Evolutionary conservation across 2,113 vertebrate species (phyloP).

Genomic region (Lasiurus borealis): DNA sequence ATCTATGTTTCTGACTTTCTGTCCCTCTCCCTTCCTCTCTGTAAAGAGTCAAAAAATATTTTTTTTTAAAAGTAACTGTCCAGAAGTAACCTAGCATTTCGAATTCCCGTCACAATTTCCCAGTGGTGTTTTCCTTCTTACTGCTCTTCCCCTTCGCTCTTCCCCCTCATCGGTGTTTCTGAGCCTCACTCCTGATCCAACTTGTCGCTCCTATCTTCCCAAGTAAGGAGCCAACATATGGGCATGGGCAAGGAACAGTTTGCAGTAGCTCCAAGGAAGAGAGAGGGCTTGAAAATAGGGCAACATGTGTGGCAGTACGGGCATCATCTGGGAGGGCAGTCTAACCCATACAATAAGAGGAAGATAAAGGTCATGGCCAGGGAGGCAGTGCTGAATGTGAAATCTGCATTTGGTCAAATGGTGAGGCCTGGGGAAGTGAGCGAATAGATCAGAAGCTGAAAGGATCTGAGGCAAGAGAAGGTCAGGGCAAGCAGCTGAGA

Average conservation of each 20-base stretch:
- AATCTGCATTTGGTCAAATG: neutral
- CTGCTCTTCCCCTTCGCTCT: neutral
- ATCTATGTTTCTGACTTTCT: too few species aligned
- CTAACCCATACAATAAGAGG: neutral
- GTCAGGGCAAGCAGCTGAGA: constrained; percentile 1
- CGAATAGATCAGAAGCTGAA: constrained; percentile 33
- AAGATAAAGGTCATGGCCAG: neutral
- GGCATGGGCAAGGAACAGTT: neutral
- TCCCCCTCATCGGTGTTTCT: neutral
- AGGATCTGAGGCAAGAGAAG: constrained; percentile 39
- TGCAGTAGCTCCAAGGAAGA: neutral
- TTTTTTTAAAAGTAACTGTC: neutral
- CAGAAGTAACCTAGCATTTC: neutral
- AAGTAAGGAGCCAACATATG: neutral
- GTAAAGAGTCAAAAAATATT: too few species aligned
- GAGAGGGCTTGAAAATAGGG: neutral
- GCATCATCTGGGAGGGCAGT: neutral
- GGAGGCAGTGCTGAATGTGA: neutral
- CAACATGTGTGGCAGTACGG: neutral
- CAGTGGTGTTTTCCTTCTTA: neutral
- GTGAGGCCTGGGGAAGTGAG: constrained; percentile 3
- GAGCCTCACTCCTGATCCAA: neutral
- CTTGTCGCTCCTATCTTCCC: neutral
- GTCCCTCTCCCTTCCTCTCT: too few species aligned
- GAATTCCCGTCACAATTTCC: constrained; percentile 16